Conservation (phyloP, 2,797 vertebrate genomes). For the Calcarius lapponicus region DNA sequence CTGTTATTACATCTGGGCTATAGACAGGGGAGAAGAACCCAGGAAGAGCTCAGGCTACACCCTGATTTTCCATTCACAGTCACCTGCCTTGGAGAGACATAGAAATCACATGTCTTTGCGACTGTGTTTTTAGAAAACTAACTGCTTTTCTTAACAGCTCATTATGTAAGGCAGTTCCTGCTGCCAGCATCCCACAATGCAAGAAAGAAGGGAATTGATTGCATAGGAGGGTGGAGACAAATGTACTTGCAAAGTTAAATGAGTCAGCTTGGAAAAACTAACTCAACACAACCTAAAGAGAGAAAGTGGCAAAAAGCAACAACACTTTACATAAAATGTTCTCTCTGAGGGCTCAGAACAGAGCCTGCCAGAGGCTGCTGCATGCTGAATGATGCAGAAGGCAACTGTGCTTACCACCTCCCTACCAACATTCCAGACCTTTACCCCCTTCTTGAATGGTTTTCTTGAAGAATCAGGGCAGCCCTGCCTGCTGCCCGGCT, state of each 20-base stretch:
- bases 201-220: conserved; percentile 60
- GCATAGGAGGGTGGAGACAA: conserved; percentile 66
- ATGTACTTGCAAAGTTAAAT: conserved; percentile 53
- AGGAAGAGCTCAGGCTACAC: neutral
- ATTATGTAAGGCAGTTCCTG: conserved; percentile 47
- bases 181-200: conserved; percentile 51
- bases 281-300: conserved; percentile 49
- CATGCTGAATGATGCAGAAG: accelerated
- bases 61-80: conserved; percentile 2
- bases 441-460: neutral
- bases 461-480: conserved; percentile 28
- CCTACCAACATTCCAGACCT: neutral
- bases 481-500: neutral
- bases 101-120: neutral
- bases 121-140: conserved; percentile 30
- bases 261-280: conserved; percentile 70
- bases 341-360: neutral
- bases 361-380: neutral
- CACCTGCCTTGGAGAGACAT: conserved; percentile 13
- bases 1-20: neutral
- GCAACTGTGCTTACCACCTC: neutral
- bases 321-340: neutral
- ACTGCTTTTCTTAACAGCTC: conserved; percentile 33
- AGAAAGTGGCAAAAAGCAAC: conserved; percentile 29
- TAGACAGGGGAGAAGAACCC: neutral